Percentiles rank a stretch among this genome's conserved stretches.
Evolutionary conservation across 2,113 vertebrate species (phyloP).

Genomic region (Gila orcuttii): DNA sequence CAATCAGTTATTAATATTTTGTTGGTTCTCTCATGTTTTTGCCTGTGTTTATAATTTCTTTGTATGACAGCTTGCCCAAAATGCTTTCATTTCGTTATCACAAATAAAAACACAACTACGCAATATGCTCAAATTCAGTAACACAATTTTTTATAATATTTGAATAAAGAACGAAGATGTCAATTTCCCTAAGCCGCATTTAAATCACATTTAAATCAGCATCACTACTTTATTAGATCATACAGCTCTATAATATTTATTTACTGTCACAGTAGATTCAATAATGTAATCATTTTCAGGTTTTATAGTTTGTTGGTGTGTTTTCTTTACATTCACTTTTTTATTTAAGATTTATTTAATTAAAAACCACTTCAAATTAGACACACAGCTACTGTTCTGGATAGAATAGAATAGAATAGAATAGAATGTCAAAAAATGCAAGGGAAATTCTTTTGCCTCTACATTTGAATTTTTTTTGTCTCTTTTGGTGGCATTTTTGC

Average conservation of each 20-base stretch:
- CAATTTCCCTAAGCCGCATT: no score
- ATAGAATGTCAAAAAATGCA: not conserved
- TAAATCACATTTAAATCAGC: no score
- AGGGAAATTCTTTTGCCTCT: not conserved
- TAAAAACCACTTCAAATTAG: not conserved
- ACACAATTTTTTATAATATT: no score
- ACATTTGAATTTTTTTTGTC: not conserved
- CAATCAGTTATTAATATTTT: no score
- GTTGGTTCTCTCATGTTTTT: no score
- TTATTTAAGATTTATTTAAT: not conserved
- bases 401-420: not conserved
- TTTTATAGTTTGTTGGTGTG: not conserved
- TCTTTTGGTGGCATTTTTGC: not conserved
- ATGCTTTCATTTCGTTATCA: no score
- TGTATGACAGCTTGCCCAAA: no score
- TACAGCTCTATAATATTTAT: not conserved
- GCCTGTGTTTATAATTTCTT: no score
- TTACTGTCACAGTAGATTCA: not conserved
- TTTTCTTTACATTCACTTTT: not conserved
- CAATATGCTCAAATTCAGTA: no score
- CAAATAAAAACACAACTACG: no score
- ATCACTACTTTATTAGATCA: not conserved
- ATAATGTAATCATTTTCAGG: not conserved
- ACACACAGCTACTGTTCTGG: not conserved
- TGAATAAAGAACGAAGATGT: no score